phyloP scores from a whole-genome alignment of 2,113 vertebrate genomes.

The Coracopsis vasa region DNA sequence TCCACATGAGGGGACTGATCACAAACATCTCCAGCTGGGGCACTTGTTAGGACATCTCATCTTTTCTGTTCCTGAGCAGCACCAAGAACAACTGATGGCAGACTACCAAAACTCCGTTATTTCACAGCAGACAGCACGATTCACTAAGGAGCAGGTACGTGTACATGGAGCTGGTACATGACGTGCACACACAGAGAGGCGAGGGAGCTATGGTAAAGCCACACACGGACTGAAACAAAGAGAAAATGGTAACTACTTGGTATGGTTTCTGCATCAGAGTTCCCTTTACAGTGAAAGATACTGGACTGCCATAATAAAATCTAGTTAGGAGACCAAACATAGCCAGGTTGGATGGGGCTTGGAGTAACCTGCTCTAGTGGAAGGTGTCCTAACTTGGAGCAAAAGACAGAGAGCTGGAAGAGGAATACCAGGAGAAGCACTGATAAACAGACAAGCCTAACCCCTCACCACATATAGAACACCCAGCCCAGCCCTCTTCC shows the following conservation, averaged over 20 bases:
- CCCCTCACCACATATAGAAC: too few species aligned
- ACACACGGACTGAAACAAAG: not conserved
- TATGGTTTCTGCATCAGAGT: not conserved
- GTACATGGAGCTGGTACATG: accelerated
- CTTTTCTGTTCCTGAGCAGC: not conserved
- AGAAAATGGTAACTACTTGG: not conserved
- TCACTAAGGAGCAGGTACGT: accelerated
- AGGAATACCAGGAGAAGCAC: not conserved
- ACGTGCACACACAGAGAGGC: accelerated
- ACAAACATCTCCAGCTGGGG: accelerated
- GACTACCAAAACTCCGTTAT: not conserved
- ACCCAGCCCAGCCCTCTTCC: not conserved
- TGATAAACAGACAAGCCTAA: not conserved
- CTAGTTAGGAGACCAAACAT: not conserved
- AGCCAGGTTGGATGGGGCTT: too few species aligned
- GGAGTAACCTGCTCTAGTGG: too few species aligned
- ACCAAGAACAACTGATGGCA: not conserved
- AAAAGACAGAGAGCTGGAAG: not conserved
- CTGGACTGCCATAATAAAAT: not conserved
- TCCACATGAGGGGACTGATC: not conserved
- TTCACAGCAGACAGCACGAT: not conserved
- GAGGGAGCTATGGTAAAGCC: not conserved
- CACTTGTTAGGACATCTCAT: not conserved
- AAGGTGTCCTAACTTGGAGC: not conserved
- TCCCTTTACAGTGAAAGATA: not conserved